Evolutionary conservation across 1,140 invertebrate species (phyloP), one percentile per base, ranked within the genome.

Genomic region (Leptoteleia sp.): DNA sequence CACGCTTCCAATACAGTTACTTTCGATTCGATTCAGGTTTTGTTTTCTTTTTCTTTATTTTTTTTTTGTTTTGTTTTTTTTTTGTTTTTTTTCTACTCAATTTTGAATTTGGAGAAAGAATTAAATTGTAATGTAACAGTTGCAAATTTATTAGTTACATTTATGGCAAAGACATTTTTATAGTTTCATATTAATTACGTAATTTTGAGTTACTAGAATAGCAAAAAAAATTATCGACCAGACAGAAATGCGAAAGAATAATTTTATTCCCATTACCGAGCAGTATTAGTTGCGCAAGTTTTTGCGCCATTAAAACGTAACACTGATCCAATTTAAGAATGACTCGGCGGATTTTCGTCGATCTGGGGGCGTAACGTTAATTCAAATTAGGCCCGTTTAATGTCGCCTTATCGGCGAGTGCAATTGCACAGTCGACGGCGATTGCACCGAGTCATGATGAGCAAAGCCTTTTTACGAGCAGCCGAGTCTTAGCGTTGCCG

Each of bases 401-500:
- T 43, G 27, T 38, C 35, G 40, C n/a, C 61, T 65, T 65, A 75
- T 75, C 61, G 52, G 19, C 25, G 12, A 22, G 11, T 1, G 31
- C 42, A 17, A 45, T 75, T 59, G 43, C 8, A 52, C 27, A 17
- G 43, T 27, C 50, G 50, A 38, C 3, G 43, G 52, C 37, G 38
- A 59, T 75, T 67, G 33, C 38, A 22, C 43, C 15, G n/a, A 75
- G 71, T 59, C 71, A 65, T 65, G 59, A 73, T 73, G 59, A 73
- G 70, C 33, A 65, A 73, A 65, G 61, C 52, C 40, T 62, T 62
- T 64, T 72, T 73, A 64, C 52, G 43, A 57, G 40, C 31, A 33
- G 7, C 19, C 35, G 11, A 54, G 50, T 50, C 38, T 64, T 50
- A 57, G 43, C 38, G 17, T 47, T 11, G 1, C 12, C 40, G 16